Percentiles rank a stretch among this genome's conserved stretches.
These are phyloP conservation scores for Todiramphus saurophagus DNA, from an alignment of 2,113 vertebrate genomes.

Conservation along the genomic window DNA sequence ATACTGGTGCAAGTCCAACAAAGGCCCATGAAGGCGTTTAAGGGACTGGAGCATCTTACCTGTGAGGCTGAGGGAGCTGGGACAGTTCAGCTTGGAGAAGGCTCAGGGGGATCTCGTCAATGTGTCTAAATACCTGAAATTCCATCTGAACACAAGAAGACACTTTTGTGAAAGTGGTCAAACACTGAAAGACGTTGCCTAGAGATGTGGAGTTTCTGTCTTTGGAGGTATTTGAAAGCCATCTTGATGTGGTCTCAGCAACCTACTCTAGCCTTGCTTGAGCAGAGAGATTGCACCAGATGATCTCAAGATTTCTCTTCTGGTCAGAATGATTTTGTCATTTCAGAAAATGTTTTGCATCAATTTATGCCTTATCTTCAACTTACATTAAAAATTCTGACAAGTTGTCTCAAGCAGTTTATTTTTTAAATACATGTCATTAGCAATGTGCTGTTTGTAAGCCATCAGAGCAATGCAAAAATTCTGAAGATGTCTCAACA, in stretches of 20 bases:
- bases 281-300: not conserved
- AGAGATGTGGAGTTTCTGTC: not conserved
- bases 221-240: not conserved
- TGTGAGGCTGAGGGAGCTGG: not conserved
- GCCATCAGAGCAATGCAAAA: not conserved
- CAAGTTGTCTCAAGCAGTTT: not conserved
- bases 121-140: not conserved
- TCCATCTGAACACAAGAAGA: not conserved
- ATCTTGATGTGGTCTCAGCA: not conserved
- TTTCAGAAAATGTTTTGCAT: not conserved
- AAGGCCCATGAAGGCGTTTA: not conserved
- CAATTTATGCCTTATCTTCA: not conserved
- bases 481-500: not conserved
- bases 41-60: not conserved
- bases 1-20: not conserved
- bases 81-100: not conserved
- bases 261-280: not conserved
- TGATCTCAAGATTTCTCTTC: not conserved
- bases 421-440: not conserved
- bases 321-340: not conserved
- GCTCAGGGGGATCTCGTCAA: not conserved
- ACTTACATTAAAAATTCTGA: not conserved
- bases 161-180: not conserved
- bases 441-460: not conserved
- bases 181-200: not conserved